phyloP scores from a whole-genome alignment of 2,888 invertebrate genomes.

The Drosophila subsilvestris region DNA sequence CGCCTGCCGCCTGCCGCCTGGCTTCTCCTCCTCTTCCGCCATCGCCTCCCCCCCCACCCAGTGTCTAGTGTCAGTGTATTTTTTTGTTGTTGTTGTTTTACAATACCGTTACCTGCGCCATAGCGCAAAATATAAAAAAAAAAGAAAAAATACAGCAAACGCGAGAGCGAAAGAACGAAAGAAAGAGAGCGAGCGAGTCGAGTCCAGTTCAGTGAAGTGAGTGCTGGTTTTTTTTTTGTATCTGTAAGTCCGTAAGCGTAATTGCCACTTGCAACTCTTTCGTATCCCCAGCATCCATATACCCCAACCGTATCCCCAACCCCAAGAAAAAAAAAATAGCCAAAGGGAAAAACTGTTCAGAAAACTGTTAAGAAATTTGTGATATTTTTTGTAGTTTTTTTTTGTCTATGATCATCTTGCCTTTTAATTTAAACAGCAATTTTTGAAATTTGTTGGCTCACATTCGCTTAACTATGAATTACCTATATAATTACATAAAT shows the following conservation, averaged over 20 bases:
- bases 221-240: slow-evolving; percentile 33
- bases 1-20: no score
- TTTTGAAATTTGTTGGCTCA: no score
- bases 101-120: slow-evolving; percentile 64
- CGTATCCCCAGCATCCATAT: slow-evolving; percentile 6
- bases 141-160: slow-evolving; percentile 5
- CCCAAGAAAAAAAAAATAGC: not conserved
- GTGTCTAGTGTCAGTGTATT: slow-evolving; percentile 59
- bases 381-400: no score
- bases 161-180: slow-evolving; percentile 1
- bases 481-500: no score
- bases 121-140: slow-evolving; percentile 10
- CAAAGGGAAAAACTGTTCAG: no score
- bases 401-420: no score
- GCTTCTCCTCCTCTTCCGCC: slow-evolving; percentile 2
- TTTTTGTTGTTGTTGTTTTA: slow-evolving; percentile 55
- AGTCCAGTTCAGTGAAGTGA: slow-evolving; percentile 67
- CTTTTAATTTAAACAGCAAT: no score
- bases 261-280: not conserved
- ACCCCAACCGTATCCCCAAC: not conserved
- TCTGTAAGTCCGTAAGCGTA: slow-evolving; percentile 5
- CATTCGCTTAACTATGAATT: no score
- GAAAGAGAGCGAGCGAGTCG: slow-evolving; percentile 19
- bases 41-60: slow-evolving; percentile 9
- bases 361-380: no score